Evolutionary conservation across 2,113 vertebrate species (phyloP).

Genomic region (Calyptomena viridis): DNA sequence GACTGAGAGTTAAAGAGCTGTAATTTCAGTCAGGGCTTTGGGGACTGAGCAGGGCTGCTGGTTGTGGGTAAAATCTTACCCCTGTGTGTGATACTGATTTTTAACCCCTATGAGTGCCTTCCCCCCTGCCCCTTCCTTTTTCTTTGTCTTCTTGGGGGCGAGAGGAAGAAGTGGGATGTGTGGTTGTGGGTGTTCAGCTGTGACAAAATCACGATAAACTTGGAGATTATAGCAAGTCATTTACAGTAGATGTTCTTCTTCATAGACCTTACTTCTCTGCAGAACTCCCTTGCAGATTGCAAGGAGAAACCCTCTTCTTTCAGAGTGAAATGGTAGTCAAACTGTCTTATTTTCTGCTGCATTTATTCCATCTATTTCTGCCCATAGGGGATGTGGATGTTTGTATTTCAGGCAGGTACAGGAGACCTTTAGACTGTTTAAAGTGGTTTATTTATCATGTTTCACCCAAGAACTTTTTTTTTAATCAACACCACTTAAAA

Average conservation of each 20-base stretch:
- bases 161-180: not conserved
- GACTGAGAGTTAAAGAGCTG: not conserved
- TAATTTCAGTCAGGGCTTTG: not conserved
- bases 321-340: not conserved
- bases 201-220: not conserved
- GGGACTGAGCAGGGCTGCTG: not conserved
- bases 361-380: not conserved
- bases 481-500: not conserved
- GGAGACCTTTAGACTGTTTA: not conserved
- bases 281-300: not conserved
- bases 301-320: not conserved
- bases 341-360: not conserved
- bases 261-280: not conserved
- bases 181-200: not conserved
- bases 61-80: not conserved
- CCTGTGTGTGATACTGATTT: not conserved
- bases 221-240: not conserved
- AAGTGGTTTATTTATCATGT: not conserved
- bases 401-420: not conserved
- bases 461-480: not conserved
- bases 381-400: not conserved
- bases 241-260: not conserved
- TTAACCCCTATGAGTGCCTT: not conserved
- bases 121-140: not conserved
- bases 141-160: not conserved